A percentile compares a stretch with the other conserved stretches of the same genome.
These are phyloP conservation scores for Stenoptilia bipunctidactyla DNA, from an alignment of 2,888 invertebrate genomes.

Conservation along the genomic window DNA sequence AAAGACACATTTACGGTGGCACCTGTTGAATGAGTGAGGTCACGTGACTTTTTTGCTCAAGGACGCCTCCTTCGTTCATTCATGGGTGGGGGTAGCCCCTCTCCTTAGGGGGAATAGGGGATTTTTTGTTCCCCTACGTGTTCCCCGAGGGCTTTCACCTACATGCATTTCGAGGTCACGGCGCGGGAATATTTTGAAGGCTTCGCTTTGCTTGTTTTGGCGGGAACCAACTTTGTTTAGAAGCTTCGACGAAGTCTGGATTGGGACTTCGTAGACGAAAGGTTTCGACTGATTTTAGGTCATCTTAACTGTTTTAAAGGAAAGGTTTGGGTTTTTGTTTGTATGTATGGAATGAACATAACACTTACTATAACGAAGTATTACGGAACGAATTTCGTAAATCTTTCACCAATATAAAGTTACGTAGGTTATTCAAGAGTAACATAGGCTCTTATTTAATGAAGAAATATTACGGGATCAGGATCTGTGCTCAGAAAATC, in stretches of 20 bases:
- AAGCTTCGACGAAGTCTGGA: conserved; percentile 17
- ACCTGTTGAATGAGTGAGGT: conserved; percentile 58
- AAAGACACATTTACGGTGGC: conserved; percentile 64
- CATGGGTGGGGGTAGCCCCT: conserved; percentile 59
- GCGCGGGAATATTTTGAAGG: conserved; percentile 46
- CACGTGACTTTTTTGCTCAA: conserved; percentile 71
- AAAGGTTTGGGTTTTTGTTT: too few relatives aligned
- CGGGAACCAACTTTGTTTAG: conserved; percentile 34
- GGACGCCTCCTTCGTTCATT: conserved; percentile 71
- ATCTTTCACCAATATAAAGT: too few relatives aligned
- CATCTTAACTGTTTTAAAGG: too few relatives aligned
- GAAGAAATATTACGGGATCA: too few relatives aligned
- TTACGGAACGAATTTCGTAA: too few relatives aligned
- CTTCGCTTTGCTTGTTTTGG: conserved; percentile 48
- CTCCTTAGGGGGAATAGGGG: conserved; percentile 54
- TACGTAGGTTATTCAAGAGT: too few relatives aligned
- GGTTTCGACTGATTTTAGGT: too few relatives aligned
- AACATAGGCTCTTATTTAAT: too few relatives aligned
- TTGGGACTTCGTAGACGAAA: too few relatives aligned
- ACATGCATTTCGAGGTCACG: conserved; percentile 70
- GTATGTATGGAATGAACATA: too few relatives aligned
- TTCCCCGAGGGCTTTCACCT: conserved; percentile 68
- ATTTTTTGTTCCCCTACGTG: conserved; percentile 68
- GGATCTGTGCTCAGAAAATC: too few relatives aligned
- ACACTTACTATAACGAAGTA: too few relatives aligned